Evolutionary conservation across 2,797 vertebrate species (phyloP).

Genomic region (Pempheris klunzingeri): DNA sequence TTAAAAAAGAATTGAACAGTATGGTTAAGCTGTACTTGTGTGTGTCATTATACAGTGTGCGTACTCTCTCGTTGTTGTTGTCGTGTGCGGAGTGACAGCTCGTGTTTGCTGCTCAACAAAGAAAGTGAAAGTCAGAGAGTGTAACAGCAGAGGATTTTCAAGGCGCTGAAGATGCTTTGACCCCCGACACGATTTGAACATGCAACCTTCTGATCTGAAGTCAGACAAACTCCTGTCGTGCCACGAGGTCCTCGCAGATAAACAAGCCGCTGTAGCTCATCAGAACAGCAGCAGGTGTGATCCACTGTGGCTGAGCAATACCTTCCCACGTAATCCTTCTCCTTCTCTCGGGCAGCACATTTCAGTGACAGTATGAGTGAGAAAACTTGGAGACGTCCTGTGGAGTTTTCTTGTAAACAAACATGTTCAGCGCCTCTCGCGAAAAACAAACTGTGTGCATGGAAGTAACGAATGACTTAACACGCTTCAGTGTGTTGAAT

Average conservation of each 20-base stretch:
- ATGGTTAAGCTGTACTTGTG: neutral
- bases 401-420: constrained; percentile 27
- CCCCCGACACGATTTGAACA: neutral
- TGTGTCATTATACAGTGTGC: neutral
- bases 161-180: neutral
- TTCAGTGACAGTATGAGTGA: constrained; percentile 16
- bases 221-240: neutral
- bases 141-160: neutral
- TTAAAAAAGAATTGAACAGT: neutral
- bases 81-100: neutral
- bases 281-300: constrained; percentile 30
- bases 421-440: constrained; percentile 8
- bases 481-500: neutral
- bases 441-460: neutral
- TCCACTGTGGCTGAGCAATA: constrained; percentile 19
- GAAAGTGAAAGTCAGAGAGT: neutral
- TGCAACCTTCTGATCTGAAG: neutral
- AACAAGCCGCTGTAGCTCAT: neutral
- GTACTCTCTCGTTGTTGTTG: no score
- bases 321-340: neutral
- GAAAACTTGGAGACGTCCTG: constrained; percentile 19
- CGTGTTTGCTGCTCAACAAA: neutral
- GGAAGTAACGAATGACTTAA: neutral
- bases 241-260: neutral
- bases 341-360: neutral